A percentile compares a stretch with the other conserved stretches of the same genome.
These are phyloP conservation scores for Dromius quadrimaculatus DNA, from an alignment of 2,888 invertebrate genomes.

Conservation along the genomic window DNA sequence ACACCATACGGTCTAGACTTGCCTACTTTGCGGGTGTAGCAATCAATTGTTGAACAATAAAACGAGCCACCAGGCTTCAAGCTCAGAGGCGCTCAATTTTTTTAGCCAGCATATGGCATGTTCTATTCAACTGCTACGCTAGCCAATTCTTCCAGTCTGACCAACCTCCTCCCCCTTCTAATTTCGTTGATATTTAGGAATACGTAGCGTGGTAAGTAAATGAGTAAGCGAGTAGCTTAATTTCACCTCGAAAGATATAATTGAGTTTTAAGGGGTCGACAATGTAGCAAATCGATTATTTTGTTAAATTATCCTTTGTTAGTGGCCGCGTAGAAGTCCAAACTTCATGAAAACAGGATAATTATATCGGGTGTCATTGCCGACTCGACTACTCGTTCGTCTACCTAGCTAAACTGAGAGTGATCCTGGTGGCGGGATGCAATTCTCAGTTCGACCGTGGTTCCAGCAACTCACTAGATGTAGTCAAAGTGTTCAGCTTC, in stretches of 20 bases:
- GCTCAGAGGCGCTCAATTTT: neutral
- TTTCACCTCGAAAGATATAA: neutral
- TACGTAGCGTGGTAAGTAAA: neutral
- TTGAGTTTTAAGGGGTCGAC: neutral
- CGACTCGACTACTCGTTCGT: too few relatives aligned
- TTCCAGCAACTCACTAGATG: too few relatives aligned
- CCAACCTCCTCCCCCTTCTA: neutral
- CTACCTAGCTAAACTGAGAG: too few relatives aligned
- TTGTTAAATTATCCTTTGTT: too few relatives aligned
- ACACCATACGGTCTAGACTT: neutral
- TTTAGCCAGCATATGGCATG: neutral
- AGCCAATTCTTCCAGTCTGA: neutral
- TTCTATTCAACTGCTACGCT: neutral
- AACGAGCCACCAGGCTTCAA: neutral
- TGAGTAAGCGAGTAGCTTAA: neutral
- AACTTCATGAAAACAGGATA: too few relatives aligned
- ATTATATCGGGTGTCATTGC: too few relatives aligned
- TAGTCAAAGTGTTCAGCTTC: too few relatives aligned
- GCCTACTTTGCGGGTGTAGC: neutral
- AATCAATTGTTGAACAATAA: neutral
- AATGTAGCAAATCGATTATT: neutral
- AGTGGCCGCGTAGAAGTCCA: too few relatives aligned
- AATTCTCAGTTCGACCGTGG: too few relatives aligned
- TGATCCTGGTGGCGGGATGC: too few relatives aligned
- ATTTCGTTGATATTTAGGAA: neutral